A percentile compares a stretch with the other conserved stretches of the same genome.
Evolutionary conservation across 2,888 invertebrate genomes (phyloP).

Genomic region (Eupithecia subumbrata): DNA sequence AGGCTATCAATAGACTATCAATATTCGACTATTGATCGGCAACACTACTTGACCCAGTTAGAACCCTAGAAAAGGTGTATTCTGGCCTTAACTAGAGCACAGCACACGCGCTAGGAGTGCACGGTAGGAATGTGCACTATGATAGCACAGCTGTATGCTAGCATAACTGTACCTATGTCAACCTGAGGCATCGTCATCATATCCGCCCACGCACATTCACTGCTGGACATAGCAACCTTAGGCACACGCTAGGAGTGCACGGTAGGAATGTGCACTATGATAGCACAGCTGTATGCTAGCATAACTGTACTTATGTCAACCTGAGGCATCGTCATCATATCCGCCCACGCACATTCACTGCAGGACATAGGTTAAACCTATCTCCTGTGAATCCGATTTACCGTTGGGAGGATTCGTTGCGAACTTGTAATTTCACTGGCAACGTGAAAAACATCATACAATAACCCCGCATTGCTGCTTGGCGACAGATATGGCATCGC

Average conservation of each 20-base stretch:
- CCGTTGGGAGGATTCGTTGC: background rate
- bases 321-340: background rate
- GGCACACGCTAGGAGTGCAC: no score
- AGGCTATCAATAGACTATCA: no score
- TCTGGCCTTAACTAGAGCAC: background rate
- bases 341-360: background rate
- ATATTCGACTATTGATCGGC: no score
- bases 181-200: background rate
- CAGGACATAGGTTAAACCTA: background rate
- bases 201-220: background rate
- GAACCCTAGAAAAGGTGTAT: no score
- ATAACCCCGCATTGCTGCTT: background rate
- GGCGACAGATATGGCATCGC: background rate
- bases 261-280: no score
- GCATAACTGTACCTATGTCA: no score
- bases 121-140: no score
- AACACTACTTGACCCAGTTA: no score
- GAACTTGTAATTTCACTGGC: background rate
- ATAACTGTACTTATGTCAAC: no score
- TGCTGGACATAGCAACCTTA: background rate
- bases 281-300: no score
- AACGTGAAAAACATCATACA: background rate
- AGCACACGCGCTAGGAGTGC: background rate
- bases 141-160: no score
- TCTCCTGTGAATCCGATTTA: background rate